Evolutionary conservation across 2,113 vertebrate species (phyloP).

Genomic region (Entelurus aequoreus): DNA sequence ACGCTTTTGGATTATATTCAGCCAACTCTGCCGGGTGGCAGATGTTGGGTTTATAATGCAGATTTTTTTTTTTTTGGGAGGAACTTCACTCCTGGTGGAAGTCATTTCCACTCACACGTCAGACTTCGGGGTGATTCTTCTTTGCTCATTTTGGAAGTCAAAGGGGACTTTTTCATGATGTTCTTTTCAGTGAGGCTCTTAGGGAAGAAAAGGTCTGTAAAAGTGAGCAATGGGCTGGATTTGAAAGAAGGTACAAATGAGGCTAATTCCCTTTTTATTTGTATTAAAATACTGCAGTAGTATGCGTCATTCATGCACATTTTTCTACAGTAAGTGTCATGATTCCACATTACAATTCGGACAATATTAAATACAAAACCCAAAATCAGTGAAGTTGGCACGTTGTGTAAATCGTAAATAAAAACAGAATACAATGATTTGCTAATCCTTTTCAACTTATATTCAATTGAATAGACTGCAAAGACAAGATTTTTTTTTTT

Average conservation of each 20-base stretch:
- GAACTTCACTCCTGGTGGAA: constrained; percentile 12
- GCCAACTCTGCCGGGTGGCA: constrained; percentile 11
- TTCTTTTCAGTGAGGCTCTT: constrained; percentile 1
- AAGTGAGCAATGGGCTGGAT: constrained; percentile 20
- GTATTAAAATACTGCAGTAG: too few species aligned
- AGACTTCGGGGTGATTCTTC: not conserved
- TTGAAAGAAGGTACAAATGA: not conserved
- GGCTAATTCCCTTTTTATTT: too few species aligned
- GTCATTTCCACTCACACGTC: not conserved
- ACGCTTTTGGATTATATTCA: constrained; percentile 4
- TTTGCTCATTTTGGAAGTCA: constrained; percentile 10
- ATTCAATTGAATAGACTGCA: too few species aligned
- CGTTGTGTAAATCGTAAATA: too few species aligned
- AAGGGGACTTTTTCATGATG: not conserved
- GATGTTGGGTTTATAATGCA: constrained; percentile 21
- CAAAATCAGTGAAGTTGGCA: too few species aligned
- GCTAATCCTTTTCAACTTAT: too few species aligned
- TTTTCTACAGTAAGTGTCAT: too few species aligned
- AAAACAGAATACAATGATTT: too few species aligned
- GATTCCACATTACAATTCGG: too few species aligned
- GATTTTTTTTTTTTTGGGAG: constrained; percentile 15
- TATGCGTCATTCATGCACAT: too few species aligned
- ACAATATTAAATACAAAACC: too few species aligned
- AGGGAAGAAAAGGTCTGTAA: not conserved
- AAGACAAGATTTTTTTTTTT: too few species aligned